Evolutionary conservation across 2,888 invertebrate species (phyloP), one percentile per base, ranked within the genome.

Genomic region (Lottia scabra): DNA sequence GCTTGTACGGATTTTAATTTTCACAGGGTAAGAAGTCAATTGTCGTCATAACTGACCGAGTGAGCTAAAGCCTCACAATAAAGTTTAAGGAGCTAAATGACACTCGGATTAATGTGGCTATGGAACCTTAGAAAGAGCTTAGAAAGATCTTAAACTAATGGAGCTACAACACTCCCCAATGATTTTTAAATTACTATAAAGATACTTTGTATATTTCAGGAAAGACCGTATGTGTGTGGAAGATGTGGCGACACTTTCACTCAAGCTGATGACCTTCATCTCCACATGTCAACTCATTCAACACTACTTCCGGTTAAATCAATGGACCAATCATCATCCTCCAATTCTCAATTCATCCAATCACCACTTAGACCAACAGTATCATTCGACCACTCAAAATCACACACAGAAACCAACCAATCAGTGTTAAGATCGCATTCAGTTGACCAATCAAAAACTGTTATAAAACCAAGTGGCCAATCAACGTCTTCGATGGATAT

Each of bases 151-250:
- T 30, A 30, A 30, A 30, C 30, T 30, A 2, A 30, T 30, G 30
- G 30, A 30, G 30, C 30, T 30, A 2, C 2, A 30, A 30, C 2
- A 30, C 30, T 2, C 30, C n/a, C n/a, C n/a, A n/a, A 30, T 30
- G 30, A 2, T 30, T 4, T 30, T 30, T 30, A 2, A 30, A 30
- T 30, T 30, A 5, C 30, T 30, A 30, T 4, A 30, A 5, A 30
- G 30, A 30, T 38, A 10, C 38, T 63, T 62, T 65, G 65, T 16
- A 43, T 64, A 6, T 63, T 77, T 13, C 78, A 83, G 80, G 86
- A 84, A 62, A 72, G 83, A 6, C 87, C 87, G 6, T 87, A 87
- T 78, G 83, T 87, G 1, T 87, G 87, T 79, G 87, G 86, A 10
- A 74, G 82, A 38, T 87, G 87, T 77, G 87, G 87, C 15, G 76